phyloP scores from a whole-genome alignment of 92 coral and sea anemone species.

The Umimayanthus chanpuru region DNA sequence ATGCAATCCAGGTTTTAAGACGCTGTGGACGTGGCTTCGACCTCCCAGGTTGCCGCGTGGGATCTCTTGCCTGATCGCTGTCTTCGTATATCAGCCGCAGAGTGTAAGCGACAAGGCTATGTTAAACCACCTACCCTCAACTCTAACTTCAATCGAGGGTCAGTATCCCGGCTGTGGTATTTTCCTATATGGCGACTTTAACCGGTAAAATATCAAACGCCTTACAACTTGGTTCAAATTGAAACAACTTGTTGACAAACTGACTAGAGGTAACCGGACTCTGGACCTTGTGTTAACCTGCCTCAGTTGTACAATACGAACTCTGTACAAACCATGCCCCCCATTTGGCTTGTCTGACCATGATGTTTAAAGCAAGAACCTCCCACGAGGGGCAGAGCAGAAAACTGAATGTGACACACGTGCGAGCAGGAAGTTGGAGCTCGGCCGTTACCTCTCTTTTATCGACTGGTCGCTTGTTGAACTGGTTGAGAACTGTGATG shows the following conservation, averaged over 20 bases:
- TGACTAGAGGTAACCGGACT: slow-evolving; percentile 58
- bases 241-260: slow-evolving; percentile 58
- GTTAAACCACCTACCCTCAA: slow-evolving; percentile 38
- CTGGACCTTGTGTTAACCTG: slow-evolving; percentile 62
- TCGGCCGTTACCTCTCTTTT: not conserved
- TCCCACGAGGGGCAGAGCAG: not conserved
- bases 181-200: slow-evolving; percentile 61
- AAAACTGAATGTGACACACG: not conserved
- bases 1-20: not conserved
- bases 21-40: slow-evolving; percentile 1
- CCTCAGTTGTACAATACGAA: slow-evolving; percentile 21
- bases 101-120: slow-evolving; percentile 30
- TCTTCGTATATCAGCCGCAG: slow-evolving; percentile 38
- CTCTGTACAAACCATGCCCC: slow-evolving; percentile 39
- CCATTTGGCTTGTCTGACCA: slow-evolving; percentile 60
- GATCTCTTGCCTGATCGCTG: slow-evolving; percentile 43
- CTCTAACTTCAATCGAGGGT: slow-evolving; percentile 53
- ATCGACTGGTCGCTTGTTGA: slow-evolving; percentile 2
- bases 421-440: slow-evolving; percentile 14
- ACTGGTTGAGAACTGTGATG: slow-evolving; percentile 18
- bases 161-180: slow-evolving; percentile 61
- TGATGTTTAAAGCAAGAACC: not conserved
- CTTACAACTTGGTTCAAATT: slow-evolving; percentile 53
- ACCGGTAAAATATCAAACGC: slow-evolving; percentile 52
- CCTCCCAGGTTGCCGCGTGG: slow-evolving; percentile 44